Conservation (phyloP, 2,113 vertebrate species). For the Fukomys damarensis region DNA sequence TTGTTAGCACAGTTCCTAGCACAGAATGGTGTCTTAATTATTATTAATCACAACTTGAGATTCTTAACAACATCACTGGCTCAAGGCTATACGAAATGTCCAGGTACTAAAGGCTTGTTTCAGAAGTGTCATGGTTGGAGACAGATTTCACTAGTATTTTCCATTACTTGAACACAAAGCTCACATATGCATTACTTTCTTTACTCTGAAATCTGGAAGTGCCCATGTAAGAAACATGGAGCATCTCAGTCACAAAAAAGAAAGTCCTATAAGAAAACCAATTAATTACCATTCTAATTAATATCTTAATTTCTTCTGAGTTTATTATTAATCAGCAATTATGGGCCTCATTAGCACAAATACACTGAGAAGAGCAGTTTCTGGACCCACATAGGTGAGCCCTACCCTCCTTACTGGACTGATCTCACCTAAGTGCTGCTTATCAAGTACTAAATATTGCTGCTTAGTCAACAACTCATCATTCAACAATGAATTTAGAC, state of each 20-base stretch:
- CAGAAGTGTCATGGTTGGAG: background rate
- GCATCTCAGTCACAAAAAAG: background rate
- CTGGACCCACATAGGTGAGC: background rate
- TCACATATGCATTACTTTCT: background rate
- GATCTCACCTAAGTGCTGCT: background rate
- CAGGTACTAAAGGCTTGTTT: background rate
- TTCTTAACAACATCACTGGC: background rate
- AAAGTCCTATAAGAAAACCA: background rate
- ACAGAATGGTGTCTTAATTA: background rate
- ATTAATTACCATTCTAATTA: conserved; percentile 26
- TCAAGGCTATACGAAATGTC: background rate
- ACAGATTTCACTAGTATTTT: background rate
- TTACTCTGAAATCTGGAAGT: background rate
- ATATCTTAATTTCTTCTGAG: background rate
- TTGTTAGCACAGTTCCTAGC: background rate
- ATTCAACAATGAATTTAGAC: background rate
- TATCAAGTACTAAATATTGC: background rate
- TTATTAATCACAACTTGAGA: background rate
- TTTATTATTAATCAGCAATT: background rate
- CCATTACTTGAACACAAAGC: background rate
- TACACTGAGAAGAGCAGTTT: background rate
- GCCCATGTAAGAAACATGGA: background rate
- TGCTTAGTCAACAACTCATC: background rate
- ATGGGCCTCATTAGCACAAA: background rate
- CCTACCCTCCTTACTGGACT: background rate